Evolutionary conservation across 2,888 invertebrate species (phyloP).

Genomic region (Eilema caniola): DNA sequence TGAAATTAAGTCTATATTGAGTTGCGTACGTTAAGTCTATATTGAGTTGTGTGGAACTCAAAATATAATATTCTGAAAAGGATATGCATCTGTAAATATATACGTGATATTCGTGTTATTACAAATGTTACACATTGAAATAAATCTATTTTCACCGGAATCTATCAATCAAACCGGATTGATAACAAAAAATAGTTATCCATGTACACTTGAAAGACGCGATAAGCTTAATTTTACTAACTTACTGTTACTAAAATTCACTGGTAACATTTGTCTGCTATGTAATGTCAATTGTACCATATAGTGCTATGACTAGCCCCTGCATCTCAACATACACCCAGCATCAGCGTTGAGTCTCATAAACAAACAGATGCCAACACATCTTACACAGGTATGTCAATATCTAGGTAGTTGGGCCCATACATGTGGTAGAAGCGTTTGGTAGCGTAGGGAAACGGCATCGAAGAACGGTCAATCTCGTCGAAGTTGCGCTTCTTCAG

Average conservation of each 20-base stretch:
- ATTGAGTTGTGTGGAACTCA: too few species aligned
- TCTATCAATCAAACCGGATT: too few species aligned
- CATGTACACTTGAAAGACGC: too few species aligned
- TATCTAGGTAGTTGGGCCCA: slow-evolving; percentile 78
- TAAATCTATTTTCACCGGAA: too few species aligned
- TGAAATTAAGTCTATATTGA: background rate
- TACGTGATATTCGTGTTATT: too few species aligned
- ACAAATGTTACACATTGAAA: too few species aligned
- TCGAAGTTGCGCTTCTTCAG: slow-evolving; percentile 88
- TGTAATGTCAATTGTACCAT: background rate
- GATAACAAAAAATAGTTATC: too few species aligned
- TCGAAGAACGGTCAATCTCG: slow-evolving; percentile 87
- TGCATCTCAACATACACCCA: background rate
- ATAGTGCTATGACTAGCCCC: background rate
- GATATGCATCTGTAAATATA: too few species aligned
- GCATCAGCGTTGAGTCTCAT: slow-evolving; percentile 15
- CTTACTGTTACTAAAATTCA: too few species aligned
- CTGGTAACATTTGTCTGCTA: background rate
- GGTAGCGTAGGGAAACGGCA: slow-evolving; percentile 78
- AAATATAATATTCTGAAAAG: too few species aligned
- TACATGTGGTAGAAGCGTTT: slow-evolving; percentile 87
- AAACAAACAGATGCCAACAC: slow-evolving; percentile 31
- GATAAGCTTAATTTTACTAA: too few species aligned
- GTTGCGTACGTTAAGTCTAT: too few species aligned
- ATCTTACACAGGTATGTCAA: slow-evolving; percentile 70